A percentile compares a stretch with the other conserved stretches of the same genome.
Conservation (phyloP, 2,797 vertebrate genomes). For the Lateolabrax maculatus region DNA sequence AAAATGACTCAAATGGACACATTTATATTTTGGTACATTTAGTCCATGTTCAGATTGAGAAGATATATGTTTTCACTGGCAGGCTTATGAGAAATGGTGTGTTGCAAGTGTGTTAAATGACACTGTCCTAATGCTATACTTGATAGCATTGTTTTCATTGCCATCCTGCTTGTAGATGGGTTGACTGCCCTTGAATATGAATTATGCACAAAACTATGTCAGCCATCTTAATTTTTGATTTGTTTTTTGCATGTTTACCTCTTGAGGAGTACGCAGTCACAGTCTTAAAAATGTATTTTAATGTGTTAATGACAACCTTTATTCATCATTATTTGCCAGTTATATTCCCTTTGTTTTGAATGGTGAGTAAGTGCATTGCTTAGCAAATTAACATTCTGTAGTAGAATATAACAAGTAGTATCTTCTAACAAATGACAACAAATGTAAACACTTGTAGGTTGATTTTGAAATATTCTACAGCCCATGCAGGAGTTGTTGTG, state of each 20-base stretch:
- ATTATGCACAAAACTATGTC: conserved; percentile 57
- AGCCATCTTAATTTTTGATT: conserved; percentile 49
- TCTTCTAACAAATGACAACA: conserved; percentile 60
- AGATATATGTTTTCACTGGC: not conserved
- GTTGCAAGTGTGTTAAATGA: conserved; percentile 28
- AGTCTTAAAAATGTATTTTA: conserved; percentile 87
- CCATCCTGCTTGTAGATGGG: conserved; percentile 41
- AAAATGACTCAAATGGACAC: not conserved
- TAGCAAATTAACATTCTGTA: conserved; percentile 77
- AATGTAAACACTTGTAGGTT: conserved; percentile 44
- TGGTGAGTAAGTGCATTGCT: conserved; percentile 77
- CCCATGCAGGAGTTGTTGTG: conserved; percentile 36
- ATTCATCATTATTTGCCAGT: conserved; percentile 56
- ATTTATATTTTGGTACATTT: conserved; percentile 22
- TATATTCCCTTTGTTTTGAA: conserved; percentile 80
- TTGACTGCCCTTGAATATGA: conserved; percentile 37
- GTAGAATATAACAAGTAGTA: conserved; percentile 79
- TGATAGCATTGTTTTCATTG: conserved; percentile 62
- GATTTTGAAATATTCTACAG: conserved; percentile 46
- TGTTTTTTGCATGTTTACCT: conserved; percentile 61
- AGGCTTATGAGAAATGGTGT: conserved; percentile 13
- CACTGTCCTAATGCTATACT: not conserved
- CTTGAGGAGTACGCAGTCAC: conserved; percentile 74
- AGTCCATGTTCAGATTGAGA: conserved; percentile 29
- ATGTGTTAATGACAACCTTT: conserved; percentile 71